Percentiles rank a stretch among this genome's conserved stretches.
Conservation (phyloP, 2,797 vertebrate species). For the Phaenicophaeus curvirostris region DNA sequence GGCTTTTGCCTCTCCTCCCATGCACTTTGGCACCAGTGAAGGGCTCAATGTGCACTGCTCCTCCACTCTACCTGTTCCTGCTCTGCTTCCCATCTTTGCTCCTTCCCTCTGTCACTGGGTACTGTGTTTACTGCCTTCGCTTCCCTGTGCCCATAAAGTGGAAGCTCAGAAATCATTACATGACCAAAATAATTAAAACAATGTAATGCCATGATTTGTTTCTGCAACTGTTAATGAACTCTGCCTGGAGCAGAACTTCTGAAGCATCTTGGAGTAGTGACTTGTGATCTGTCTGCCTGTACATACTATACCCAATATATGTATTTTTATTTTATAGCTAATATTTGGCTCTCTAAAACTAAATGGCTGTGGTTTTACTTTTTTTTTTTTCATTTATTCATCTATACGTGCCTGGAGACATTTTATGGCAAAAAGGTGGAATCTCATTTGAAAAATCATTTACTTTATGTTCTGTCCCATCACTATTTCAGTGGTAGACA, state of each 20-base stretch:
- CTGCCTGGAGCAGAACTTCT: neutral
- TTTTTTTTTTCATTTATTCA: neutral
- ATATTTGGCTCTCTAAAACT: neutral
- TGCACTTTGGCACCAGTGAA: rapidly evolving
- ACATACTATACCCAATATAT: neutral
- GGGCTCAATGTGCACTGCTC: neutral
- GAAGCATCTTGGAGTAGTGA: neutral
- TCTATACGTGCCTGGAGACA: rapidly evolving
- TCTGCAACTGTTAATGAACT: neutral
- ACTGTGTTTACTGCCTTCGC: neutral
- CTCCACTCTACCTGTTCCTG: neutral
- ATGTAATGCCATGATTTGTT: neutral
- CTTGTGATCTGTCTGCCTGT: neutral
- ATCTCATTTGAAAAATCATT: neutral
- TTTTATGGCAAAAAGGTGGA: neutral
- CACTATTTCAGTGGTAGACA: neutral
- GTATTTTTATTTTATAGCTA: neutral
- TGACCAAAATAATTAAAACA: neutral
- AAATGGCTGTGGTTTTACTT: neutral
- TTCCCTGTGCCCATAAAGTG: neutral
- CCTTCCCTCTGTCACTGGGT: too few relatives aligned
- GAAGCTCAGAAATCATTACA: neutral
- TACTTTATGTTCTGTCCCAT: neutral
- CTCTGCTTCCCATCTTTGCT: neutral
- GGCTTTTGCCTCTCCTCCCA: neutral